Conservation (phyloP, 2,888 invertebrate species). For the Cheilosia grossa region DNA sequence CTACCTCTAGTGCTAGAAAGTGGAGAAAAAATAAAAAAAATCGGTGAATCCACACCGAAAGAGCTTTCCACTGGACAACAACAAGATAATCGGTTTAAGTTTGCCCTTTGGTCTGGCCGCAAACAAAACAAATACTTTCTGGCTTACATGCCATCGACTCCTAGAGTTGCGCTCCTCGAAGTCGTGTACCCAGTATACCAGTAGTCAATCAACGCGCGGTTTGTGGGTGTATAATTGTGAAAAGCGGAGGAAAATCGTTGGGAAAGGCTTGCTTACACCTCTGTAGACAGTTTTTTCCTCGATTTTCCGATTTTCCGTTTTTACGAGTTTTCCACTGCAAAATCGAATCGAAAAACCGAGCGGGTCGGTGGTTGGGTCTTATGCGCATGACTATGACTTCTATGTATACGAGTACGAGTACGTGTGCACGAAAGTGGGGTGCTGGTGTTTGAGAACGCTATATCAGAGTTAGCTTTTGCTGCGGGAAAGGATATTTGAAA, state of each 20-base stretch:
- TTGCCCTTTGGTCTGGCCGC: slow-evolving; percentile 73
- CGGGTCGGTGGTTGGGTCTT: slow-evolving; percentile 1
- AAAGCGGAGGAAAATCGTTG: slow-evolving; percentile 63
- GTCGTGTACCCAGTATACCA: slow-evolving; percentile 19
- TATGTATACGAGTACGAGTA: neutral
- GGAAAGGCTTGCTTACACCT: slow-evolving; percentile 25
- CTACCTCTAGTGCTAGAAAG: slow-evolving; percentile 5
- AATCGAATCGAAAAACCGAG: slow-evolving; percentile 30
- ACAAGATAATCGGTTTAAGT: slow-evolving; percentile 74
- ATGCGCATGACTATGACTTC: slow-evolving; percentile 50
- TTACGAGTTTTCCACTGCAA: slow-evolving; percentile 45
- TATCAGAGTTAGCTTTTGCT: slow-evolving; percentile 20
- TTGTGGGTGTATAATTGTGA: slow-evolving; percentile 67
- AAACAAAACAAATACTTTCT: slow-evolving; percentile 74
- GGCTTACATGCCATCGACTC: slow-evolving; percentile 60
- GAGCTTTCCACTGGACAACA: slow-evolving; percentile 71
- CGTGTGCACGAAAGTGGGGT: slow-evolving; percentile 30
- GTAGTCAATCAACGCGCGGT: slow-evolving; percentile 72
- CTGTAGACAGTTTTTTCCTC: slow-evolving; percentile 12
- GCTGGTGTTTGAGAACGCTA: slow-evolving; percentile 22
- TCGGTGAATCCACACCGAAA: neutral
- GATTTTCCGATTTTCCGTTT: slow-evolving; percentile 24
- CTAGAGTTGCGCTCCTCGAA: slow-evolving; percentile 1
- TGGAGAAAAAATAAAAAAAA: neutral
- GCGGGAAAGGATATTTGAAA: slow-evolving; percentile 25